Percentiles rank a stretch among this genome's conserved stretches.
These are phyloP conservation scores for Trissoscelio sp. DNA, from an alignment of 2,888 invertebrate species.

Conservation along the genomic window DNA sequence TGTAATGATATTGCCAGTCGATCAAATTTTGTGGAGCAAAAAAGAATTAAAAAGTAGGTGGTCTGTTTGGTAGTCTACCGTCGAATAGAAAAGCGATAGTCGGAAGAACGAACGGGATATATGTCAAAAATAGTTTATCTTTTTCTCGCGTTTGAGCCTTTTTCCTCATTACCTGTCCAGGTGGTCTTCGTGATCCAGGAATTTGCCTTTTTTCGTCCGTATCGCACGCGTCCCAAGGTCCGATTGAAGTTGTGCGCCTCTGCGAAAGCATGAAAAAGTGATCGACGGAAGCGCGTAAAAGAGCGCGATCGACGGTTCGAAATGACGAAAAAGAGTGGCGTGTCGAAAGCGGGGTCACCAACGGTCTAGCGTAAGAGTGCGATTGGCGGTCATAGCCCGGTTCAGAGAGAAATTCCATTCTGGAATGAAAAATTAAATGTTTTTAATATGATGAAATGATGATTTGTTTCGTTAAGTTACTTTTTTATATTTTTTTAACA, in stretches of 20 bases:
- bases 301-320: conserved; percentile 56
- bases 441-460: too few relatives aligned
- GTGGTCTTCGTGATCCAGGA: conserved; percentile 66
- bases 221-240: conserved; percentile 52
- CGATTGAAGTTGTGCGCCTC: conserved; percentile 49
- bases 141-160: neutral
- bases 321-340: conserved; percentile 66
- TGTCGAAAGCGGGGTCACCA: conserved; percentile 75
- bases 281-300: conserved; percentile 69
- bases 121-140: neutral
- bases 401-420: conserved; percentile 57
- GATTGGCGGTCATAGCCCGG: conserved; percentile 60
- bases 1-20: neutral
- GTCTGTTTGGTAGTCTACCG: neutral
- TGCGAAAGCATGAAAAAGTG: conserved; percentile 59
- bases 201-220: conserved; percentile 47
- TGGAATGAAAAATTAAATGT: too few relatives aligned
- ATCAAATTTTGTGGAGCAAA: conserved; percentile 5
- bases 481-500: too few relatives aligned
- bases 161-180: conserved; percentile 51
- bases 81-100: neutral
- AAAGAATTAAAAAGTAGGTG: neutral
- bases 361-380: conserved; percentile 58
- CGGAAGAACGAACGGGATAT: conserved; percentile 4
- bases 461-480: too few relatives aligned